Conservation (phyloP, 2,888 invertebrate species). For the Ypsolopha scabrella region DNA sequence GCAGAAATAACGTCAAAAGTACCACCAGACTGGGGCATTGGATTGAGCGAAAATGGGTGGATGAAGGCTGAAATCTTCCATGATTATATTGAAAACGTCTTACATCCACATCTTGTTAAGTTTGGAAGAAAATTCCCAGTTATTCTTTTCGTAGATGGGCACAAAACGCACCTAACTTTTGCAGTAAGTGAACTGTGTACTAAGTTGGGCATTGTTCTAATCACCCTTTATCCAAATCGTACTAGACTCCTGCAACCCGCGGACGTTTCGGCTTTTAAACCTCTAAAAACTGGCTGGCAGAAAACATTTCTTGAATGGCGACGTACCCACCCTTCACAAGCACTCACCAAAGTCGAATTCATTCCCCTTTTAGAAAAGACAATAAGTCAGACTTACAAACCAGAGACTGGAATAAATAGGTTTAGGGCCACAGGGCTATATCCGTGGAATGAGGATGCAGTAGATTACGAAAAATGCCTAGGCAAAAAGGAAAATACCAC, state of each 20-base stretch:
- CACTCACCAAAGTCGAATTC: background rate
- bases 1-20: too few relatives aligned
- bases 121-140: constrained; percentile 12
- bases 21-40: too few relatives aligned
- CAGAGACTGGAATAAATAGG: too few relatives aligned
- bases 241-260: background rate
- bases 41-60: too few relatives aligned
- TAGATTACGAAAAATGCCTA: background rate
- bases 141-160: constrained; percentile 8
- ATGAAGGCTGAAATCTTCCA: too few relatives aligned
- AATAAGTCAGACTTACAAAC: too few relatives aligned
- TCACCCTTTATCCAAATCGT: background rate
- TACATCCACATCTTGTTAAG: background rate
- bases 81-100: too few relatives aligned
- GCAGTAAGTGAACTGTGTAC: background rate
- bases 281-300: background rate
- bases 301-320: background rate
- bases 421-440: background rate
- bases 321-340: background rate
- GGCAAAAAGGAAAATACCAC: too few relatives aligned
- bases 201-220: background rate
- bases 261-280: background rate
- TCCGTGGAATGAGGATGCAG: background rate
- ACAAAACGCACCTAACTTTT: constrained; percentile 9
- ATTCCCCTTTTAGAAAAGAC: background rate